These are phyloP conservation scores for Drosophila infuscata DNA, from an alignment of 2,888 invertebrate species.

Conservation along the genomic window DNA sequence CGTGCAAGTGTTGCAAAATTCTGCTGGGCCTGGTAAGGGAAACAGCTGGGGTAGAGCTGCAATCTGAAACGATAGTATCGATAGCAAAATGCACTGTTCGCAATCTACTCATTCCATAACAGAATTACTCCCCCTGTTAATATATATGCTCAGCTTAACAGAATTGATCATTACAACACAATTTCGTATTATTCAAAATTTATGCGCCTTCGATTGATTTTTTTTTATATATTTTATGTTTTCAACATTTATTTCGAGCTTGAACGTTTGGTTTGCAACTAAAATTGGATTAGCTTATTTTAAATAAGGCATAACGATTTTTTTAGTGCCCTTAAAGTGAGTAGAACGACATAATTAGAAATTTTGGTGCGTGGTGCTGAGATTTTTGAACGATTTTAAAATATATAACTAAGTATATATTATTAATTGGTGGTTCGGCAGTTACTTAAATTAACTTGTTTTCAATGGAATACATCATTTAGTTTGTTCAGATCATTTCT, in stretches of 20 bases:
- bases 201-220: slow-evolving; percentile 5
- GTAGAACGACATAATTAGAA: slow-evolving; percentile 44
- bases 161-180: neutral
- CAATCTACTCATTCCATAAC: slow-evolving; percentile 13
- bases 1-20: slow-evolving; percentile 58
- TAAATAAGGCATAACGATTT: slow-evolving; percentile 49
- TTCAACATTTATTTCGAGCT: slow-evolving; percentile 65
- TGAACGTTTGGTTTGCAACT: slow-evolving; percentile 31
- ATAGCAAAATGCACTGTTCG: slow-evolving; percentile 20
- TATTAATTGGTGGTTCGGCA: slow-evolving; percentile 64
- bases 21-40: slow-evolving; percentile 25
- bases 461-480: slow-evolving; percentile 44
- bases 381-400: slow-evolving; percentile 19
- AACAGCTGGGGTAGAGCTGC: slow-evolving; percentile 57
- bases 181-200: neutral
- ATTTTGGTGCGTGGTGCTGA: slow-evolving; percentile 54
- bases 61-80: slow-evolving; percentile 37
- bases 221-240: slow-evolving; percentile 22
- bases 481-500: slow-evolving; percentile 27
- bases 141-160: neutral
- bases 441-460: slow-evolving; percentile 58
- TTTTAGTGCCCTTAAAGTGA: slow-evolving; percentile 43
- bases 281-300: slow-evolving; percentile 25
- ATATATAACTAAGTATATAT: slow-evolving; percentile 26
- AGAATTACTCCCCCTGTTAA: slow-evolving; percentile 30